phyloP scores from a whole-genome alignment of 2,888 invertebrate genomes.

The Melanargia galathea region DNA sequence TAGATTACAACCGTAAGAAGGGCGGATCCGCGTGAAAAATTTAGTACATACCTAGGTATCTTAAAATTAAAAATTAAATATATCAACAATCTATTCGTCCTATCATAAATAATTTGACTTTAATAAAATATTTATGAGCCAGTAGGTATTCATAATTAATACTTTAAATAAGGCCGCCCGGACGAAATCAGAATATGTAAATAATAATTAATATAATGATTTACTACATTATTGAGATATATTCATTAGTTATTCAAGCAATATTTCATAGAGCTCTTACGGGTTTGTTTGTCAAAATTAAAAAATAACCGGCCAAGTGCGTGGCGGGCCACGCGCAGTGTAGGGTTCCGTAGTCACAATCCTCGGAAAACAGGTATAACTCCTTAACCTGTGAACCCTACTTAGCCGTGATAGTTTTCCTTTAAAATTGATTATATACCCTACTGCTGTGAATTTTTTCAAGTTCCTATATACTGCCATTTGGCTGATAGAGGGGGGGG shows the following conservation, averaged over 20 bases:
- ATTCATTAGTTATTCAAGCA: conserved; percentile 24
- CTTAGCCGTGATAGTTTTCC: too few relatives aligned
- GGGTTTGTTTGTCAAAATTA: conserved; percentile 19
- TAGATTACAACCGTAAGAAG: neutral
- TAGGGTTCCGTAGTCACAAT: too few relatives aligned
- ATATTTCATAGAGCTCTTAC: conserved; percentile 23
- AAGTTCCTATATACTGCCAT: too few relatives aligned
- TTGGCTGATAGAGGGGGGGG: too few relatives aligned
- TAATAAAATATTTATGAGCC: conserved; percentile 45
- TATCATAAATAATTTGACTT: conserved; percentile 37
- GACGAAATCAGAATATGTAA: conserved; percentile 32
- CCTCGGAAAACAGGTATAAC: too few relatives aligned
- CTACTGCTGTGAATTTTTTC: too few relatives aligned
- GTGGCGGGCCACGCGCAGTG: too few relatives aligned
- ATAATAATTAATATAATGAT: conserved; percentile 37
- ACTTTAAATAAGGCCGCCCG: conserved; percentile 38
- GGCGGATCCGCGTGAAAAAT: neutral
- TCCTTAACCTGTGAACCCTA: too few relatives aligned
- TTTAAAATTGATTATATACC: too few relatives aligned
- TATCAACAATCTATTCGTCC: neutral
- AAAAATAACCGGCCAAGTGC: conserved; percentile 29
- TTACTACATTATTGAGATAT: conserved; percentile 32
- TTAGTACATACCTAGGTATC: neutral
- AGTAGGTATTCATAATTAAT: conserved; percentile 41
- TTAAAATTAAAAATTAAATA: neutral